A percentile compares a stretch with the other conserved stretches of the same genome.
Evolutionary conservation across 2,888 invertebrate genomes (phyloP).

Genomic region (Pelosia muscerda): DNA sequence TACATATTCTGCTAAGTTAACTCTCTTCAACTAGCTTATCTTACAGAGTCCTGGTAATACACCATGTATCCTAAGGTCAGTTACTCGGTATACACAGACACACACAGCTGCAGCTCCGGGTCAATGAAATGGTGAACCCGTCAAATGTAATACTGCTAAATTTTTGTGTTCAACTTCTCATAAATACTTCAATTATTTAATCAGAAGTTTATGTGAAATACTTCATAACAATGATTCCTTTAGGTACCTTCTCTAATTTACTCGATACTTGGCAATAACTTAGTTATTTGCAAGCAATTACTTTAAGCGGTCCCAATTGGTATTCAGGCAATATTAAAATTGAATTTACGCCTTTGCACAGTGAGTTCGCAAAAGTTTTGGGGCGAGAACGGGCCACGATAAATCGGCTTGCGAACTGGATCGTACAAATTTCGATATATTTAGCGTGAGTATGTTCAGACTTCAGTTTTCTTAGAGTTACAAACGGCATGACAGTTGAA

Average conservation of each 20-base stretch:
- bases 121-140: too few species aligned
- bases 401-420: conserved; percentile 62
- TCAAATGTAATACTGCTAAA: neutral
- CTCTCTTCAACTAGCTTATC: neutral
- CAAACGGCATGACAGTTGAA: conserved; percentile 27
- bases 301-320: conserved; percentile 46
- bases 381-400: conserved; percentile 52
- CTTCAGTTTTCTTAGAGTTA: conserved; percentile 41
- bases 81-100: too few species aligned
- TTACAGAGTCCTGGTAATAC: neutral
- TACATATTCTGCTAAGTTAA: neutral
- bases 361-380: conserved; percentile 47
- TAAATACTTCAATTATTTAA: conserved; percentile 1
- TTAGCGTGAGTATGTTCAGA: conserved; percentile 48
- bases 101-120: too few species aligned
- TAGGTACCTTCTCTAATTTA: conserved; percentile 36
- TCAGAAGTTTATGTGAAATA: neutral
- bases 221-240: conserved; percentile 13
- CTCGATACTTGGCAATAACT: conserved; percentile 41
- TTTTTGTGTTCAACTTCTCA: neutral
- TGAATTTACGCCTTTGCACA: conserved; percentile 53
- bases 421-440: conserved; percentile 66
- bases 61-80: neutral
- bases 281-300: conserved; percentile 50
- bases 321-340: conserved; percentile 58